Evolutionary conservation across 2,113 vertebrate species (phyloP).

Genomic region (Odontesthes bonariensis): DNA sequence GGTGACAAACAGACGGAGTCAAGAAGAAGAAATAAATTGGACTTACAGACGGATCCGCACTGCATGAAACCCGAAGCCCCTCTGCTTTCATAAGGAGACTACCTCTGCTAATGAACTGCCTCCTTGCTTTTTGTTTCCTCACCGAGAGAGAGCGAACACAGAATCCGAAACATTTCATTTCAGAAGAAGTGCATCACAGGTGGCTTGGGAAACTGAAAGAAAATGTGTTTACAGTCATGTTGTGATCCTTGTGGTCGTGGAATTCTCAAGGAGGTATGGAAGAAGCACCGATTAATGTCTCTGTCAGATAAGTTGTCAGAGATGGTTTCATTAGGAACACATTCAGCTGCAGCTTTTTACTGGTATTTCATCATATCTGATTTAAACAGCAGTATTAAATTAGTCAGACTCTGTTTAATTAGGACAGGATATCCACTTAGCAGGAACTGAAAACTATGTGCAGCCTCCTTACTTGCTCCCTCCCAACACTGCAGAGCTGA

Average conservation of each 20-base stretch:
- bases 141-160: background rate
- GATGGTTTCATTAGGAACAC: slow-evolving; percentile 8
- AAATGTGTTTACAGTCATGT: slow-evolving; percentile 15
- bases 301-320: background rate
- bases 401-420: slow-evolving; percentile 31
- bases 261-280: background rate
- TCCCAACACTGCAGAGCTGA: background rate
- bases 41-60: background rate
- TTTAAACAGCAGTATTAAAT: slow-evolving; percentile 7
- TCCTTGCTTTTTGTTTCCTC: slow-evolving; percentile 15
- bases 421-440: slow-evolving; percentile 2
- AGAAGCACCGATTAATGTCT: background rate
- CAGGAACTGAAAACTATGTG: background rate
- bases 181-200: slow-evolving; percentile 27
- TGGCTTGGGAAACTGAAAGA: background rate
- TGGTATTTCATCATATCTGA: background rate
- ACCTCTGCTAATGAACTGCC: background rate
- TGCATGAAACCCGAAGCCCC: background rate
- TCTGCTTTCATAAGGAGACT: background rate
- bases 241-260: background rate
- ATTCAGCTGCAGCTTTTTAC: background rate
- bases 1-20: background rate
- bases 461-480: background rate
- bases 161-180: slow-evolving; percentile 13
- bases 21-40: background rate